Evolutionary conservation across 2,797 vertebrate species (phyloP), one percentile per base, ranked within the genome.

Genomic region (Gadopsis bispinosus): DNA sequence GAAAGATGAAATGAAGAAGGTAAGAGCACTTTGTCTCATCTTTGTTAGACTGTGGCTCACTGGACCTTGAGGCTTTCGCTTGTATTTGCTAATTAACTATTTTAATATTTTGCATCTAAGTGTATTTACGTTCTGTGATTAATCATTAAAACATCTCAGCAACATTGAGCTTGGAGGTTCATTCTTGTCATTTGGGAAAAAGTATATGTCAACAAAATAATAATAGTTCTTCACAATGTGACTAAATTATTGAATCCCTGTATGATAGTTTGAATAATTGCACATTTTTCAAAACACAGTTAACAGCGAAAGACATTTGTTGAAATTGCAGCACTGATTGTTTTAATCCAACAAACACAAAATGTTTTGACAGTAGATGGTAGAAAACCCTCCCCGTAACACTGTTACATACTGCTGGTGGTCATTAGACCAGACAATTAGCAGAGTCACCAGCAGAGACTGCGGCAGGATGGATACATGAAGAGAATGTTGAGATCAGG

Each of bases 1-100:
- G 88, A 94, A 88, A 89, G 89, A 90, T 82, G 95, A 95, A 92
- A 93, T 95, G 87, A 89, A 86, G 80, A 94, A 91, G 82, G 88
- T 93, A 92, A 92, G 91, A 84, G 14, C 33, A 8, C 17, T 69
- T 65, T 51, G 26, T 65, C 11, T 65, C 1, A 8, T 75, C 29
- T 73, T 31, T 31, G n/a, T 51, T 26, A 45, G 20, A 33, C 13
- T 73, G 0, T 31, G 11, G n/a, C 2, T 73, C 50, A 11, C 37
- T 31, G 0, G 3, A 59, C 31, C 41, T 43, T 51, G 2, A 22
- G 22, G 22, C 6, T 55, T 35, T 48, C 3, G 5, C 20, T 17
- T 75, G 41, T 48, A 14, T 14, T n/a, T 63, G 6, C 4, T 43
- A 20, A 7, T 3, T 47, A 16, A 45, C 3, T 2, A 35, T 33